Conservation (phyloP, 2,888 invertebrate species). For the Luperina nickerlii region DNA sequence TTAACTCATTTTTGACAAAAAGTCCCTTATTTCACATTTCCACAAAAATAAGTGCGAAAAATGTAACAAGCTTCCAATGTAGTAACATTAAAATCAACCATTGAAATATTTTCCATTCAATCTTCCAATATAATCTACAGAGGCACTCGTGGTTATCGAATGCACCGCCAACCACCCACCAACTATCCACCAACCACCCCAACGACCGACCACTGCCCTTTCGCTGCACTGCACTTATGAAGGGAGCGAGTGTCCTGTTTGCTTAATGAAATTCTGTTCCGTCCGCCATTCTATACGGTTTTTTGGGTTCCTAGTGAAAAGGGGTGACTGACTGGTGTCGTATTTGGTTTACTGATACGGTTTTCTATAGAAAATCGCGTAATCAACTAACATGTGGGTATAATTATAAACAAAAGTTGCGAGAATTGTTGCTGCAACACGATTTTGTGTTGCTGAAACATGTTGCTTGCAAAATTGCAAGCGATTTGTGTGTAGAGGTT, state of each 20-base stretch:
- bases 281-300: neutral
- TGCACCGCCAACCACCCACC: neutral
- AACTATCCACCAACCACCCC: neutral
- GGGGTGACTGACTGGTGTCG: neutral
- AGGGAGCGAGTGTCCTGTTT: conserved; percentile 23
- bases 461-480: neutral
- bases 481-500: too few species aligned
- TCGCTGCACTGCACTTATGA: conserved; percentile 11
- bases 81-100: conserved; percentile 24
- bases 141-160: conserved; percentile 29
- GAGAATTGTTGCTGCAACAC: neutral
- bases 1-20: too few species aligned
- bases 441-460: neutral
- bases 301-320: conserved; percentile 18
- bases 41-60: neutral
- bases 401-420: neutral
- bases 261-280: conserved; percentile 49
- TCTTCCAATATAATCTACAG: conserved; percentile 14
- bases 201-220: conserved; percentile 22
- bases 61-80: neutral
- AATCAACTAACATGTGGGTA: neutral
- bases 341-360: neutral
- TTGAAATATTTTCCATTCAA: conserved; percentile 33
- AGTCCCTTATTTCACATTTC: too few species aligned
- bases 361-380: neutral